Conservation (phyloP, 2,888 invertebrate genomes). For the Tetranychus truncatus region DNA sequence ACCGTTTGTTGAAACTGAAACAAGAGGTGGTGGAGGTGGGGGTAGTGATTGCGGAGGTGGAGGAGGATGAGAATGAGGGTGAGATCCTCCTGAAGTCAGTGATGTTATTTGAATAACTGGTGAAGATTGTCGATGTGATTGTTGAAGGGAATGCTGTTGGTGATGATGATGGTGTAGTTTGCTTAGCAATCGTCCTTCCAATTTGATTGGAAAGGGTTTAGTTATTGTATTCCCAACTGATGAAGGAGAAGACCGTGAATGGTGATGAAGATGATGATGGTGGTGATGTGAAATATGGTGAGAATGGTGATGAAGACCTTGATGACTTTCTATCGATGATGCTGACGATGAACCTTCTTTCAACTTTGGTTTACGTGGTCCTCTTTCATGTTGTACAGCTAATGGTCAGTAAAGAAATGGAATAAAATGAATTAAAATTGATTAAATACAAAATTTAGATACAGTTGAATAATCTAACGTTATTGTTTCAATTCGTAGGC, state of each 20-base stretch:
- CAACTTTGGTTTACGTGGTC: constrained; percentile 77
- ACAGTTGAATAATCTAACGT: too few species aligned
- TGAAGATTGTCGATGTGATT: not conserved
- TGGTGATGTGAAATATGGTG: constrained; percentile 1
- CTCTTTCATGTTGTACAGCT: constrained; percentile 94
- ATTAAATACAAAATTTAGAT: too few species aligned
- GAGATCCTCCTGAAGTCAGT: not conserved
- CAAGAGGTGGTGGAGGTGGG: not conserved
- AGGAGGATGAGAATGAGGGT: not conserved
- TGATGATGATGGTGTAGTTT: not conserved
- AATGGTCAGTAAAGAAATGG: not conserved
- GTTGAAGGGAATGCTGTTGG: not conserved
- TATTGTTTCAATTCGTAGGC: too few species aligned
- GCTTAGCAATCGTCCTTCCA: not conserved
- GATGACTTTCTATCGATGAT: not conserved
- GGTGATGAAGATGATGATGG: not conserved
- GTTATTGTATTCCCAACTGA: not conserved
- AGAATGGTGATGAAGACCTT: not conserved
- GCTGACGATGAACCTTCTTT: constrained; percentile 31
- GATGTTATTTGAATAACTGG: not conserved
- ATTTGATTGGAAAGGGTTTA: constrained; percentile 10
- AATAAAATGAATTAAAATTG: not conserved
- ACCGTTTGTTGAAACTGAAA: not conserved
- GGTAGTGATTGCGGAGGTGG: not conserved
- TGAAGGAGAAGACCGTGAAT: not conserved